These are phyloP conservation scores for Neopelma chrysocephalum DNA, from an alignment of 2,797 vertebrate genomes.

Conservation along the genomic window DNA sequence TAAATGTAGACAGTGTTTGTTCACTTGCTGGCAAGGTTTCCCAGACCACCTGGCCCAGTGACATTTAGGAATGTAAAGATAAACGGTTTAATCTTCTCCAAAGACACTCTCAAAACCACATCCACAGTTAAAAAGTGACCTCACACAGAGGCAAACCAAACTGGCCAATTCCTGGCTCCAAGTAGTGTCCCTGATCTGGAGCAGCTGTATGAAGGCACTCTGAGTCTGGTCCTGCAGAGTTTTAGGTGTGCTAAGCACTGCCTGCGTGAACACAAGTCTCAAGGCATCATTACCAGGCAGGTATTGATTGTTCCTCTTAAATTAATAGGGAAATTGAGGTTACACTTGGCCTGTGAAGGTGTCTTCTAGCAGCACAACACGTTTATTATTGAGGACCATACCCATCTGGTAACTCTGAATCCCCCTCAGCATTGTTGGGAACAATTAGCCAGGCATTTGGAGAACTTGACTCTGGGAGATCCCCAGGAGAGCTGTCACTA, in stretches of 20 bases:
- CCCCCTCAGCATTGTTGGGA: background rate
- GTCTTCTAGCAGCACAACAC: background rate
- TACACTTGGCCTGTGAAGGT: background rate
- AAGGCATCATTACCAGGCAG: background rate
- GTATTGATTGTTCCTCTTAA: background rate
- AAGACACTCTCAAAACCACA: constrained; percentile 7
- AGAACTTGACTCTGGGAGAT: background rate
- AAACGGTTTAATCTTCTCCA: constrained; percentile 25
- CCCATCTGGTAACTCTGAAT: background rate
- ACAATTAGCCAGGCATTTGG: background rate
- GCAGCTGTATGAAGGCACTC: background rate
- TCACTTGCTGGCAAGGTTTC: constrained; percentile 26
- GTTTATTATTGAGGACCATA: background rate
- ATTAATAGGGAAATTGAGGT: background rate
- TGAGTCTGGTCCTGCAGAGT: background rate
- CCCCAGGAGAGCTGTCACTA: background rate
- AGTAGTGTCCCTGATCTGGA: background rate
- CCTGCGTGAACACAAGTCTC: background rate
- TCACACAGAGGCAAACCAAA: constrained; percentile 17
- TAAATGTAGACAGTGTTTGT: constrained; percentile 23
- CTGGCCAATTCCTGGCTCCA: background rate
- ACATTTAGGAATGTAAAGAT: constrained; percentile 32
- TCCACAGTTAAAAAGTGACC: constrained; percentile 28
- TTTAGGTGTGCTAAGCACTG: background rate
- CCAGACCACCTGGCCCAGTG: constrained; percentile 35